Evolutionary conservation across 2,797 vertebrate species (phyloP).

Genomic region (Phrynocephalus guinanensis): DNA sequence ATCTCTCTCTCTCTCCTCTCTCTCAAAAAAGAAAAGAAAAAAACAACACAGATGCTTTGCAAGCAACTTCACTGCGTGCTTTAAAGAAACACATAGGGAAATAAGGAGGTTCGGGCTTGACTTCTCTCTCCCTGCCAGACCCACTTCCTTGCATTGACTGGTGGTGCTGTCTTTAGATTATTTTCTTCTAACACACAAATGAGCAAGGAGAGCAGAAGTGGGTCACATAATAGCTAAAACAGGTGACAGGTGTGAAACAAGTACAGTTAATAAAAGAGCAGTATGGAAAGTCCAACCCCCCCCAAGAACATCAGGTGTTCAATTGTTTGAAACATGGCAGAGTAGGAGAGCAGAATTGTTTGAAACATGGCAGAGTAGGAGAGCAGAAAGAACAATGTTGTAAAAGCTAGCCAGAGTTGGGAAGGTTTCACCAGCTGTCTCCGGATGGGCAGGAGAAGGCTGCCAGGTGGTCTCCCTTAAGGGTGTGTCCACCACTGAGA

Average conservation of each 20-base stretch:
- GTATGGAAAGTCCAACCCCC: not conserved
- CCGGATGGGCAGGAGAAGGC: not conserved
- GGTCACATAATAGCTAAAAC: not conserved
- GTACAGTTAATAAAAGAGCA: not conserved
- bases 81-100: not conserved
- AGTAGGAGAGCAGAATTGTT: not conserved
- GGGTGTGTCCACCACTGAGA: not conserved
- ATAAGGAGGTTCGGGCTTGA: no score
- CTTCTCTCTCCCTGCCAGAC: not conserved
- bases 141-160: not conserved
- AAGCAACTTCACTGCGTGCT: not conserved
- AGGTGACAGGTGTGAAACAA: not conserved
- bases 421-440: not conserved
- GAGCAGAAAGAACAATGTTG: not conserved
- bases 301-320: not conserved
- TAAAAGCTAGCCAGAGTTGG: not conserved
- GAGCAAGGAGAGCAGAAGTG: not conserved
- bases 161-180: no score
- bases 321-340: not conserved
- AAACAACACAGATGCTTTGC: not conserved
- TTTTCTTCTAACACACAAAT: not conserved
- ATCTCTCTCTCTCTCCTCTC: no score
- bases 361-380: not conserved
- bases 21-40: no score
- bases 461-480: not conserved